Evolutionary conservation across 2,113 vertebrate genomes (phyloP).

Genomic region (Phrynosoma blainvillii): DNA sequence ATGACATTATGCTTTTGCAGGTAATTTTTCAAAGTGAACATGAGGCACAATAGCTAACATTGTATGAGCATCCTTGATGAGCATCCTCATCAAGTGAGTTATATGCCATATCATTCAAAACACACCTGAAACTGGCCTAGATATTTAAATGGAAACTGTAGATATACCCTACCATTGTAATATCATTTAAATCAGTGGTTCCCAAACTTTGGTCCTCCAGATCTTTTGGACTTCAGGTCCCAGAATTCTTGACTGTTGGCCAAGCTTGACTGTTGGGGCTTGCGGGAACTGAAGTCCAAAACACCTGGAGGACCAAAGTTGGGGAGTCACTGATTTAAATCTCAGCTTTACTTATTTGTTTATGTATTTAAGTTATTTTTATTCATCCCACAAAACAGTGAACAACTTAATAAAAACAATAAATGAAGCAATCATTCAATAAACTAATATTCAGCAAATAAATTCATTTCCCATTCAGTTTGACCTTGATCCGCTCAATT

Average conservation of each 20-base stretch:
- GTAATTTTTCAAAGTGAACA: conserved; percentile 30
- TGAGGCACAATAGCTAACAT: neutral
- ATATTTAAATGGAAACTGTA: neutral
- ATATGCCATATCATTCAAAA: neutral
- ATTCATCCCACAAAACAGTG: neutral
- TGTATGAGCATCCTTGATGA: neutral
- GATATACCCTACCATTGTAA: neutral
- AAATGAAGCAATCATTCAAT: neutral
- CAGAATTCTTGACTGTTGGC: too few species aligned
- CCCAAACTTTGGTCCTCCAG: too few species aligned
- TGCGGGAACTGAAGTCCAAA: too few species aligned
- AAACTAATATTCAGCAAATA: neutral
- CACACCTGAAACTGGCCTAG: neutral
- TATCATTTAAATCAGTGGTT: neutral
- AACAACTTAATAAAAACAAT: neutral
- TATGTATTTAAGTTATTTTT: neutral
- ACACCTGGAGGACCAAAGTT: too few species aligned
- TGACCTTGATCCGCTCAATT: neutral
- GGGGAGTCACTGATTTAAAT: neutral
- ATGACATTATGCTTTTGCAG: conserved; percentile 66
- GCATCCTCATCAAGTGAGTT: neutral
- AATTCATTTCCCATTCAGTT: neutral
- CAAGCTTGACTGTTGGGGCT: too few species aligned
- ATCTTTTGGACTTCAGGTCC: too few species aligned
- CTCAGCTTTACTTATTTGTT: neutral